Evolutionary conservation across 1,140 invertebrate species (phyloP).

Genomic region (Drosophila ohnishii): DNA sequence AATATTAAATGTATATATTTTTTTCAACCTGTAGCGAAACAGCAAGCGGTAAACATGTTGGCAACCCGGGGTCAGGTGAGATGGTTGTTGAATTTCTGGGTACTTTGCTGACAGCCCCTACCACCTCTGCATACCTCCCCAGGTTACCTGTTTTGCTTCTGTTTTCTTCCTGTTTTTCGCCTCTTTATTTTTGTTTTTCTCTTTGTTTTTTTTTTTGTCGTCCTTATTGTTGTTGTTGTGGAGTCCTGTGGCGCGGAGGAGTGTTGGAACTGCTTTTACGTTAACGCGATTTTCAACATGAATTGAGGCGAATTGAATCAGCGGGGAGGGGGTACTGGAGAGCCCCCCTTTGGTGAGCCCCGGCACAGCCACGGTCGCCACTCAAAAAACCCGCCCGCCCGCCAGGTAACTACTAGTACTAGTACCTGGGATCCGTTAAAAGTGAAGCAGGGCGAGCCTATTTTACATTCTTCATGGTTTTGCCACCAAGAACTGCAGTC

Average conservation of each 20-base stretch:
- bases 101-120: conserved; percentile 20
- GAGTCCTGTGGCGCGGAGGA: conserved; percentile 13
- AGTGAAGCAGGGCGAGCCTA: conserved; percentile 1
- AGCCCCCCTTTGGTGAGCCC: neutral
- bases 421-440: neutral
- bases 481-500: neutral
- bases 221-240: neutral
- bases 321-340: neutral
- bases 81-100: conserved; percentile 3
- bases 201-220: neutral
- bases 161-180: conserved; percentile 17
- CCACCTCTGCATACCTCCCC: neutral
- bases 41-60: conserved; percentile 39
- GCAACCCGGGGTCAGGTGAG: conserved; percentile 15
- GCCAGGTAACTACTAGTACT: conserved; percentile 7
- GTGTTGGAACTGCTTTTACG: conserved; percentile 38
- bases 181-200: conserved; percentile 10
- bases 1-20: neutral
- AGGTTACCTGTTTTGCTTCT: conserved; percentile 12
- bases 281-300: conserved; percentile 66
- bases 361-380: conserved; percentile 10
- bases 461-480: neutral
- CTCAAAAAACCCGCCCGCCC: neutral
- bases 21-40: conserved; percentile 1
- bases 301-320: conserved; percentile 64